Percentiles rank a stretch among this genome's conserved stretches.
Conservation (phyloP, 2,797 vertebrate species). For the Manis pentadactyla region DNA sequence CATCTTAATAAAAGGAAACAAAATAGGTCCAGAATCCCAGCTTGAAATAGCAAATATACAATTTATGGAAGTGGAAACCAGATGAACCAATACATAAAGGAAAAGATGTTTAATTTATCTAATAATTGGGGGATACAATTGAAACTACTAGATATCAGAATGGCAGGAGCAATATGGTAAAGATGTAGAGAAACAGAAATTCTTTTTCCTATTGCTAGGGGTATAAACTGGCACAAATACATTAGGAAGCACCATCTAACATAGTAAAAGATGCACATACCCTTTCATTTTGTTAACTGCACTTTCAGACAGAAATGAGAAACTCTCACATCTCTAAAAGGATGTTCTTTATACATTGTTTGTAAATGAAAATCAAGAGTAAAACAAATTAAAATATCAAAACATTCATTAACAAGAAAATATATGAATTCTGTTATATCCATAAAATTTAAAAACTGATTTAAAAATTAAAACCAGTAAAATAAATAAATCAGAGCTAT, state of each 20-base stretch:
- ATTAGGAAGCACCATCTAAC: background rate
- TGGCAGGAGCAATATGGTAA: background rate
- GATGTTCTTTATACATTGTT: background rate
- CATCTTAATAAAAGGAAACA: background rate
- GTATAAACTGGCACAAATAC: background rate
- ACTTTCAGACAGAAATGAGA: background rate
- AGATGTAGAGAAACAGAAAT: background rate
- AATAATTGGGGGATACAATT: background rate
- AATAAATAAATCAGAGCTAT: background rate
- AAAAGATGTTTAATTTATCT: background rate
- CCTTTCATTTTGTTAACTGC: background rate
- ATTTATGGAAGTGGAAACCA: background rate
- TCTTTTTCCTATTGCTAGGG: background rate
- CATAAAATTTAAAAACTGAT: background rate
- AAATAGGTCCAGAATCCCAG: background rate
- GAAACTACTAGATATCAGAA: conserved; percentile 1
- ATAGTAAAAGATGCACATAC: background rate
- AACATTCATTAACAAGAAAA: conserved; percentile 2
- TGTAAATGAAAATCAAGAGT: background rate
- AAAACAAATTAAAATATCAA: background rate
- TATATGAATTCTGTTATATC: background rate
- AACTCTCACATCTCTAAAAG: background rate
- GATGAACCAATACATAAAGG: background rate
- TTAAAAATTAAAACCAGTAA: conserved; percentile 28
- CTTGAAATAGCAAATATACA: conserved; percentile 28